A percentile compares a stretch with the other conserved stretches of the same genome.
Evolutionary conservation across 2,113 vertebrate species (phyloP).

Genomic region (Notechis scutatus): DNA sequence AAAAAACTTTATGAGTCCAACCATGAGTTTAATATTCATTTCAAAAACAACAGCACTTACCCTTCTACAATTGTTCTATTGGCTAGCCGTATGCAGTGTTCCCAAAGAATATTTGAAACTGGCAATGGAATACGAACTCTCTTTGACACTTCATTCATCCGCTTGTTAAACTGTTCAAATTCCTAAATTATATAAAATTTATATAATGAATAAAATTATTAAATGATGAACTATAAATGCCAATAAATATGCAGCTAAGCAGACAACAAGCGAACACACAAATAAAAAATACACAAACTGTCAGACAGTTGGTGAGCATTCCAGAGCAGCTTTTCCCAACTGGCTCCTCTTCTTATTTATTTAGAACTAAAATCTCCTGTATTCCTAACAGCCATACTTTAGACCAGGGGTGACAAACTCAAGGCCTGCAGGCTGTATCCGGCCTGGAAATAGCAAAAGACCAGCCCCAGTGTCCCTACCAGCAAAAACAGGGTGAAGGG

Average conservation of each 20-base stretch:
- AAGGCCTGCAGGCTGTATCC: too few species aligned
- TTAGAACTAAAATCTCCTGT: neutral
- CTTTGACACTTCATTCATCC: constrained; percentile 86
- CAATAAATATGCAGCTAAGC: neutral
- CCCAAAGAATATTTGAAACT: constrained; percentile 97
- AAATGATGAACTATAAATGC: neutral
- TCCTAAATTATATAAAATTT: constrained; percentile 73
- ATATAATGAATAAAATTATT: neutral
- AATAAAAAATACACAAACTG: neutral
- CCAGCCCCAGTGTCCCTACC: too few species aligned
- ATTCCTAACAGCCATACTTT: neutral
- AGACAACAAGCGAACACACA: neutral
- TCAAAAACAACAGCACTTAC: constrained; percentile 68
- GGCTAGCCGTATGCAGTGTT: constrained; percentile 96
- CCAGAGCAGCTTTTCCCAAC: neutral
- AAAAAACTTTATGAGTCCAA: neutral
- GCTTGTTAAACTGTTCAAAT: constrained; percentile 92
- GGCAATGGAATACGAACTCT: constrained; percentile 91
- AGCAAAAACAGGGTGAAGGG: too few species aligned
- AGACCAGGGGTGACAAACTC: neutral
- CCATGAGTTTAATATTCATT: neutral
- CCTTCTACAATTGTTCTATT: constrained; percentile 97
- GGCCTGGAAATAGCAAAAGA: too few species aligned
- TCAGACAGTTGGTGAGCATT: neutral
- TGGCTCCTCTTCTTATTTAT: neutral